phyloP scores from a whole-genome alignment of 2,888 invertebrate species.

The Stramonita haemastoma region DNA sequence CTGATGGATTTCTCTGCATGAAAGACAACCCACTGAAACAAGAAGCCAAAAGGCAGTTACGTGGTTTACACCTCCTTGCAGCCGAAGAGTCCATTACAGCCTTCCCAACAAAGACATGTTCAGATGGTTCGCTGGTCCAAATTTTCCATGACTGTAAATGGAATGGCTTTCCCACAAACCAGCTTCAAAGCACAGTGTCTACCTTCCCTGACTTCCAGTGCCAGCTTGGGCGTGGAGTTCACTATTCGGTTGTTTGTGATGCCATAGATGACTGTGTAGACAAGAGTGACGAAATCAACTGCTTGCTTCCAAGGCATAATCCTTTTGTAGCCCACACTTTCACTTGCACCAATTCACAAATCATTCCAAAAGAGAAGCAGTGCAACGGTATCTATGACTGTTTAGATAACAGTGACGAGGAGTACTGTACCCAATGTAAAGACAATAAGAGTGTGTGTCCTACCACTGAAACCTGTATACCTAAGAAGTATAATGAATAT shows the following conservation, averaged over 20 bases:
- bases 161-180: neutral
- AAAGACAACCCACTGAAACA: neutral
- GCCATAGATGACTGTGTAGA: slow-evolving; percentile 42
- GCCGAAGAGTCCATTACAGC: neutral
- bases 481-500: neutral
- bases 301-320: neutral
- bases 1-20: slow-evolving; percentile 5
- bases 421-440: slow-evolving; percentile 42
- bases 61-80: neutral
- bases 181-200: neutral
- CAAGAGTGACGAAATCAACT: slow-evolving; percentile 27
- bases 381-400: slow-evolving; percentile 62
- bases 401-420: slow-evolving; percentile 65
- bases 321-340: neutral
- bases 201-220: slow-evolving; percentile 29
- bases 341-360: neutral
- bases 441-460: slow-evolving; percentile 31
- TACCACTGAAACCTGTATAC: neutral
- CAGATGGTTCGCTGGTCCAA: slow-evolving; percentile 21
- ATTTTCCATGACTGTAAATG: slow-evolving; percentile 4
- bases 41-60: neutral
- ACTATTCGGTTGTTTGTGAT: slow-evolving; percentile 44
- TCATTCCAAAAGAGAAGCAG: slow-evolving; percentile 23
- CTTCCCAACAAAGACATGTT: neutral
- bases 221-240: slow-evolving; percentile 27